Percentiles rank a stretch among this genome's conserved stretches.
These are phyloP conservation scores for Falco rusticolus DNA, from an alignment of 2,797 vertebrate species.

Conservation along the genomic window DNA sequence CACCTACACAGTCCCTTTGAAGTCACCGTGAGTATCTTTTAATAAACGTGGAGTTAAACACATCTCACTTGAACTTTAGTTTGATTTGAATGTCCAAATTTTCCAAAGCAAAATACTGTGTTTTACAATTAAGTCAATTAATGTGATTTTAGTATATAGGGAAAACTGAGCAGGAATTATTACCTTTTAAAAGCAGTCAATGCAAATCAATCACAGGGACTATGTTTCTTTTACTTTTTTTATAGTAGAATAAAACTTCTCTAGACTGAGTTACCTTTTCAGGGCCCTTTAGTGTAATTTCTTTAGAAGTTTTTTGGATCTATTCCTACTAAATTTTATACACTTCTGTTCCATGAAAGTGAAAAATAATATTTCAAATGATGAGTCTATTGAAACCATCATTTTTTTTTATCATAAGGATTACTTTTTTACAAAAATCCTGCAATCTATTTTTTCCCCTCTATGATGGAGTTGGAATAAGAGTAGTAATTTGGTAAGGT, in stretches of 20 bases:
- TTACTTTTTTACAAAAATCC: not conserved
- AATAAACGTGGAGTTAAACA: not conserved
- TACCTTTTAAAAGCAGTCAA: not conserved
- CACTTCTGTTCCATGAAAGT: not conserved
- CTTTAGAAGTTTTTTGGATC: not conserved
- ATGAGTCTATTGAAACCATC: not conserved
- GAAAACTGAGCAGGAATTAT: not conserved
- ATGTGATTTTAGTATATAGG: not conserved
- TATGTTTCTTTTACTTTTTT: not conserved
- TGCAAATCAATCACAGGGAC: not conserved
- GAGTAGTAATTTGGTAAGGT: constrained; percentile 40
- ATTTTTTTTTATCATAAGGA: constrained; percentile 12
- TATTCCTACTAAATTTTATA: not conserved
- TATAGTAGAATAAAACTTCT: not conserved
- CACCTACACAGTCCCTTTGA: not conserved
- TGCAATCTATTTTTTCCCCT: constrained; percentile 24
- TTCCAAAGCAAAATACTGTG: not conserved
- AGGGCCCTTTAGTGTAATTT: not conserved
- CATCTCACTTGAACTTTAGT: not conserved
- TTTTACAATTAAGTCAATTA: not conserved
- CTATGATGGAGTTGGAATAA: constrained; percentile 19
- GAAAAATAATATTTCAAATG: constrained; percentile 32
- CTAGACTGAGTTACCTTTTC: not conserved
- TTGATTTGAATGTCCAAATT: not conserved
- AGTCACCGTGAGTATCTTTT: not conserved